Evolutionary conservation across 2,888 invertebrate genomes (phyloP).

Genomic region (Melieria picta): DNA sequence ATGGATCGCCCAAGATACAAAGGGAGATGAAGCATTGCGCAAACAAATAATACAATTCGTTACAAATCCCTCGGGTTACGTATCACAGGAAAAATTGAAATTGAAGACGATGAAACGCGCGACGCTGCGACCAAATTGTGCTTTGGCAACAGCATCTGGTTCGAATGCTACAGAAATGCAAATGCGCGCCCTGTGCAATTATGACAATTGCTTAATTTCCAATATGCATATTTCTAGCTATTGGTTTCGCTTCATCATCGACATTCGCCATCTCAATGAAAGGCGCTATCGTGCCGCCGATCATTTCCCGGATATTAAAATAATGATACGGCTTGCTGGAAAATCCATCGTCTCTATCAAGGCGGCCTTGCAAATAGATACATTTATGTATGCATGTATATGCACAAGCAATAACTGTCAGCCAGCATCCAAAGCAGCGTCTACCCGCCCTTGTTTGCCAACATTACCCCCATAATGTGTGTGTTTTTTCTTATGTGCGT

Average conservation of each 20-base stretch:
- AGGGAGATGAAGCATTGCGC: constrained; percentile 1
- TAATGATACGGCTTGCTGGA: constrained; percentile 30
- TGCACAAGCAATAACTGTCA: background rate
- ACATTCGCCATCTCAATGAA: no score
- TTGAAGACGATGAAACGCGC: background rate
- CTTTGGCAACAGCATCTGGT: background rate
- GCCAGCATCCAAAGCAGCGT: constrained; percentile 2
- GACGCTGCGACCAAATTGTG: no score
- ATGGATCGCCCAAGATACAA: background rate
- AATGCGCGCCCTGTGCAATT: constrained; percentile 41
- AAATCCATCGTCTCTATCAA: no score
- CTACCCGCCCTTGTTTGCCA: background rate
- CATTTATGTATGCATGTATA: constrained; percentile 10
- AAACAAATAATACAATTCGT: constrained; percentile 41
- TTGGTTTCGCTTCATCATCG: background rate
- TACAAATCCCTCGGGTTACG: constrained; percentile 12
- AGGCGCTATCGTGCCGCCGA: background rate
- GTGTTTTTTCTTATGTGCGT: constrained; percentile 14
- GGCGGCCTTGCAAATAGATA: background rate
- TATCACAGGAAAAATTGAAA: background rate
- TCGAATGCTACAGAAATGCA: constrained; percentile 40
- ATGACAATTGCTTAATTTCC: constrained; percentile 42
- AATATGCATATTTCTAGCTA: background rate
- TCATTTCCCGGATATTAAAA: constrained; percentile 57
- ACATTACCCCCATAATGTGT: background rate